These are phyloP conservation scores for Himalopsyche japonica DNA, from an alignment of 2,888 invertebrate species.

Conservation along the genomic window DNA sequence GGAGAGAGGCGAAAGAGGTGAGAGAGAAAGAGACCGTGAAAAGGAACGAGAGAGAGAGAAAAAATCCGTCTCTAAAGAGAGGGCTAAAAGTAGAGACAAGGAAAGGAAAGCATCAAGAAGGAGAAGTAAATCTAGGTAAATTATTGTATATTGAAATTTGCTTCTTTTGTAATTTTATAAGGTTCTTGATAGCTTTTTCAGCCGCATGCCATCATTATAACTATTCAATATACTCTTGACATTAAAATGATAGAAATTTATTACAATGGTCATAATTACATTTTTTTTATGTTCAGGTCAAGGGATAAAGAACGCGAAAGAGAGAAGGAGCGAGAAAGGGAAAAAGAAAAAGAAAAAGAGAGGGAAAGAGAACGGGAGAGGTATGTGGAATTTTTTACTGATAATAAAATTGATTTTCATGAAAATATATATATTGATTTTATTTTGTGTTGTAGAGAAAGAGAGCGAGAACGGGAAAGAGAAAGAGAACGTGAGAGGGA, in stretches of 20 bases:
- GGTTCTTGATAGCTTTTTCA: too few species aligned
- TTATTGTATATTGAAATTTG: neutral
- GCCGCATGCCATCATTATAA: too few species aligned
- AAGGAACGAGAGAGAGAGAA: constrained; percentile 50
- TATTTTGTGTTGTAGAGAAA: constrained; percentile 49
- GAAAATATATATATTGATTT: neutral
- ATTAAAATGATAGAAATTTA: too few species aligned
- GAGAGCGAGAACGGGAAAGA: constrained; percentile 56
- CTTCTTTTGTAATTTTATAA: too few species aligned
- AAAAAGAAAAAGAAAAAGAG: neutral
- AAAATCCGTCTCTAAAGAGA: constrained; percentile 41
- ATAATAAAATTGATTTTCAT: neutral
- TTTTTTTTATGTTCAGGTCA: neutral
- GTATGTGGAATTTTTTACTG: neutral
- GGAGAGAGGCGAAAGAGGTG: constrained; percentile 52
- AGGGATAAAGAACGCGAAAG: constrained; percentile 43
- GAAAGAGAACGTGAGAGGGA: constrained; percentile 47
- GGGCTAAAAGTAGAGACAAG: constrained; percentile 50
- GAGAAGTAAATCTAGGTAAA: constrained; percentile 45
- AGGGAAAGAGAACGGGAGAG: neutral
- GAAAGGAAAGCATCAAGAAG: constrained; percentile 50
- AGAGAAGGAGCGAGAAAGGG: constrained; percentile 47
- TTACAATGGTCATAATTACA: too few species aligned
- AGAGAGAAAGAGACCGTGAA: constrained; percentile 52
- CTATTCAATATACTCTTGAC: too few species aligned